phyloP scores from a whole-genome alignment of 2,113 vertebrate species.

The Dermatemys mawii region DNA sequence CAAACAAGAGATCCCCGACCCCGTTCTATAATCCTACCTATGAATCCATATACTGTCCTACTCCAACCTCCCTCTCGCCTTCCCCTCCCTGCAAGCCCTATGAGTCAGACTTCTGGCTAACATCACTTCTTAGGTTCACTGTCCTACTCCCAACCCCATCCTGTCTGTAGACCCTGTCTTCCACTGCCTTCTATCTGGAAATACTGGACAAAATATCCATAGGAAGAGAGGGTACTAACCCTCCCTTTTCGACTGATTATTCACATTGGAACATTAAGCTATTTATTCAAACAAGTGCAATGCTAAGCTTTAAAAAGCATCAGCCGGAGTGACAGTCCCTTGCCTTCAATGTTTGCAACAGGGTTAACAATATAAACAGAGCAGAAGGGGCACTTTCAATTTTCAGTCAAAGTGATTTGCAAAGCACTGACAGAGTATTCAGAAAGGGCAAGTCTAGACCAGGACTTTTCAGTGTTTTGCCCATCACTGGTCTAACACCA shows the following conservation, averaged over 20 bases:
- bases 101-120: no score
- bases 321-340: background rate
- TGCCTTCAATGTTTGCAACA: background rate
- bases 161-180: background rate
- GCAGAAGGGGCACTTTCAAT: background rate
- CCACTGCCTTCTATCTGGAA: background rate
- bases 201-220: background rate
- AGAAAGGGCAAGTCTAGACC: background rate
- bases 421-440: background rate
- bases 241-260: background rate
- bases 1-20: background rate
- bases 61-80: background rate
- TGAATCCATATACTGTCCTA: rapidly evolving
- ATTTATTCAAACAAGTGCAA: background rate
- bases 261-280: background rate
- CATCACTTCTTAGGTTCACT: rapidly evolving
- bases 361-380: background rate
- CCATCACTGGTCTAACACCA: background rate
- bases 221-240: background rate
- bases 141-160: background rate
- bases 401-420: background rate
- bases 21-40: no score
- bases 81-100: rapidly evolving
- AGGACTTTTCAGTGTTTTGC: background rate
- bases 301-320: background rate